phyloP scores from a whole-genome alignment of 2,113 vertebrate genomes.

The Lepus americanus region DNA sequence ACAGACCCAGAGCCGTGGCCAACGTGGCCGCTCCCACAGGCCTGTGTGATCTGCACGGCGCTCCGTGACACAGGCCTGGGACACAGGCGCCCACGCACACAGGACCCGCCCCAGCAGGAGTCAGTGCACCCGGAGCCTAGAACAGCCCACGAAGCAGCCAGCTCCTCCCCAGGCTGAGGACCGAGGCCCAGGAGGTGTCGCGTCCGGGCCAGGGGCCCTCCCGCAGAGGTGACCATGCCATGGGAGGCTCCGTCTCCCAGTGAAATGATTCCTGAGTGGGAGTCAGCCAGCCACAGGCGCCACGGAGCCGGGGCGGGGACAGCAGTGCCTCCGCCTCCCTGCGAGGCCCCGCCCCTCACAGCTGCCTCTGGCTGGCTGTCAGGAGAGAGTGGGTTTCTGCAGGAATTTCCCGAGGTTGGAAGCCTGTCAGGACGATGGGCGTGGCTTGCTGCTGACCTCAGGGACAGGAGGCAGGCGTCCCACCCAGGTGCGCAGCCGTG shows the following conservation, averaged over 20 bases:
- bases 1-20: neutral
- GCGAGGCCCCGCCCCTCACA: too few relatives aligned
- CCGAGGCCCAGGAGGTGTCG: fast-evolving
- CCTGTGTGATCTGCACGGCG: fast-evolving
- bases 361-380: too few relatives aligned
- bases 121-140: neutral
- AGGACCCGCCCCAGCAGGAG: fast-evolving
- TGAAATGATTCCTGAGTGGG: neutral
- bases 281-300: neutral
- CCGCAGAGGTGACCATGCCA: neutral
- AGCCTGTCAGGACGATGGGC: fast-evolving
- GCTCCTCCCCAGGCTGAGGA: too few relatives aligned
- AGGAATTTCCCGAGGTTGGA: neutral
- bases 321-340: neutral
- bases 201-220: neutral
- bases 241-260: neutral
- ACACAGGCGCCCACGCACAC: fast-evolving
- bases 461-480: neutral
- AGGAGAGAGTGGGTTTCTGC: slow-evolving; percentile 1
- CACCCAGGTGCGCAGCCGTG: fast-evolving
- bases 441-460: neutral
- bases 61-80: neutral
- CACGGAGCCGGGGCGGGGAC: too few relatives aligned
- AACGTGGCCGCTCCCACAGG: fast-evolving
- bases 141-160: fast-evolving